Evolutionary conservation across 1,140 invertebrate genomes (phyloP).

Genomic region (Phenacoccus solenopsis): DNA sequence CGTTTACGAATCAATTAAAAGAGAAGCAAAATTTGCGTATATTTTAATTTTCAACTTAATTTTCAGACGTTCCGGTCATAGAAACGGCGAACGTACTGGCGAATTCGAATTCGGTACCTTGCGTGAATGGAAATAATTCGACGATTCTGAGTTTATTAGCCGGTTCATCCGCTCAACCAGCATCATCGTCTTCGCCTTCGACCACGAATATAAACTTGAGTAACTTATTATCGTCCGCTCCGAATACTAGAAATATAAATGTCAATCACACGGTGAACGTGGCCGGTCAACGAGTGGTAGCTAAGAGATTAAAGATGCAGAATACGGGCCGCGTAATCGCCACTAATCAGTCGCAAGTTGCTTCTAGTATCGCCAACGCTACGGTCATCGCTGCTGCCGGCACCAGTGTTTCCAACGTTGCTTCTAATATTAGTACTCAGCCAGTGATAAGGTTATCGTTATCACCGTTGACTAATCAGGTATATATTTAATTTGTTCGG

Average conservation of each 20-base stretch:
- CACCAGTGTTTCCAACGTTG: not conserved
- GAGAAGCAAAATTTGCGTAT: too few relatives aligned
- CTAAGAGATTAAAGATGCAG: conserved; percentile 3
- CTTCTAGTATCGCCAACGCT: not conserved
- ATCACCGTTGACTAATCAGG: conserved; percentile 2
- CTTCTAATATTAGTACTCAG: not conserved
- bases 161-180: not conserved
- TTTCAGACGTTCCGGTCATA: not conserved
- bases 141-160: conserved; percentile 6
- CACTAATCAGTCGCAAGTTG: not conserved
- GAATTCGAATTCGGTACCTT: not conserved
- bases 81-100: not conserved
- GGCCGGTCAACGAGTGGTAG: not conserved
- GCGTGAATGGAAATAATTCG: not conserved
- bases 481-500: not conserved
- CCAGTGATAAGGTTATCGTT: conserved; percentile 5
- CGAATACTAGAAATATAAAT: conserved; percentile 1
- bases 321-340: not conserved
- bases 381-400: not conserved
- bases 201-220: not conserved
- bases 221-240: not conserved
- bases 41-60: too few relatives aligned
- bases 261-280: not conserved
- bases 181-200: not conserved
- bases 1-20: too few relatives aligned